Evolutionary conservation across 2,797 vertebrate species (phyloP), one percentile per base, ranked within the genome.

Genomic region (Champsocephalus esox): DNA sequence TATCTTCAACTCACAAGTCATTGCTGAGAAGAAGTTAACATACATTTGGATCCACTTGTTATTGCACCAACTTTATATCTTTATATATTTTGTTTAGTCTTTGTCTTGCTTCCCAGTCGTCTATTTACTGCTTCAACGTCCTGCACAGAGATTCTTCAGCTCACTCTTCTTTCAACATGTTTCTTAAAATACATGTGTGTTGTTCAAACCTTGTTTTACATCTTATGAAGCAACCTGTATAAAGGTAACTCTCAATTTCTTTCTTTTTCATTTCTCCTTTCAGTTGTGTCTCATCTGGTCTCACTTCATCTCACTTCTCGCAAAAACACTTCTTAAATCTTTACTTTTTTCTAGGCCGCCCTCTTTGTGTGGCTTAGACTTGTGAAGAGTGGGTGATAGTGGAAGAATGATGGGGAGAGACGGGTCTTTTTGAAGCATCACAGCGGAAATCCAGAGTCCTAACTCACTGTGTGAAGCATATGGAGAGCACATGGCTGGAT

Each of bases 401-500:
- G 73, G 41, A 81, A 75, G 82, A 79, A 65, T 82, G 78, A 87
- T 68, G 75, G 58, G 55, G 70, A 75, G 78, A 67, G 73, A 75
- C 60, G 62, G 51, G 80, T 60, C 76, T 71, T 73, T 90, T 83
- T 90, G 89, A 86, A 88, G 87, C 81, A 66, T 78, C 52, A 2
- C 78, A 75, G 71, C 65, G 80, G 90, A 93, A 82, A 84, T 92
- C 87, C 87, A 87, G 80, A 83, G 84, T 77, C 79, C 57, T 77
- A 64, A 24, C 44, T 78, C 68, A 60, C 28, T 68, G 60, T 79
- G 83, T 79, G 87, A 59, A 85, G 82, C 93, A 94, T 93, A 67
- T 94, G 92, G 89, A 80, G 70, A 80, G 65, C 93, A 95, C 84
- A 90, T 94, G 93, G 83, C 57, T 14, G 67, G 44, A 79, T 44